Conservation (phyloP, 2,113 vertebrate genomes). For the Semicossyphus pulcher region DNA sequence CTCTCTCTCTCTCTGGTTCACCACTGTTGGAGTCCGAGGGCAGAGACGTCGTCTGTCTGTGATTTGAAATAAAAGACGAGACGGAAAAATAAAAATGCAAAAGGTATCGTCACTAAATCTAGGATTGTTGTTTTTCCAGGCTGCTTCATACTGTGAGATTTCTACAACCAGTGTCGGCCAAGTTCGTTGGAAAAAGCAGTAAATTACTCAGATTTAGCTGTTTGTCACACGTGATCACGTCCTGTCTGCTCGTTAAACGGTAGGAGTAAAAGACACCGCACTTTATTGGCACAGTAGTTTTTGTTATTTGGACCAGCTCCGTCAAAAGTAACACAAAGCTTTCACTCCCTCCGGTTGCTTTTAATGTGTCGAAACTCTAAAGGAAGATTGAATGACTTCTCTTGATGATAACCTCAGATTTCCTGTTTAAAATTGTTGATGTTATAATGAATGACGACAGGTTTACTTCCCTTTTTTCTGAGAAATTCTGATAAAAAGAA, state of each 20-base stretch:
- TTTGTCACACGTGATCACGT: not conserved
- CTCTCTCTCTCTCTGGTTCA: slow-evolving; percentile 13
- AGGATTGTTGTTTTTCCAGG: not conserved
- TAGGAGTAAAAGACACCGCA: not conserved
- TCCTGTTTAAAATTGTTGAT: no score
- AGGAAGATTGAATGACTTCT: no score
- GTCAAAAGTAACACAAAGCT: no score
- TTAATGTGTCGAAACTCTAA: no score
- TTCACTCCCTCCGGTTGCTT: no score
- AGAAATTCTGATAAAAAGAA: no score
- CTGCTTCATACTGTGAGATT: not conserved
- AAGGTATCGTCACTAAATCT: not conserved
- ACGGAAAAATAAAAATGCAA: not conserved
- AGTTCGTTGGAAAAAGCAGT: not conserved
- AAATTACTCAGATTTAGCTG: not conserved
- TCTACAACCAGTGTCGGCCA: not conserved
- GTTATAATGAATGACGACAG: no score
- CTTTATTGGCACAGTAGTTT: not conserved
- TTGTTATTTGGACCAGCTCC: no score
- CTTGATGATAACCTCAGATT: no score
- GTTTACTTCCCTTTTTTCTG: no score
- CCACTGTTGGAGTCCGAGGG: slow-evolving; percentile 16
- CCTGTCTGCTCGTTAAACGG: not conserved
- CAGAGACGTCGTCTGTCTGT: slow-evolving; percentile 29
- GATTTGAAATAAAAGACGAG: slow-evolving; percentile 9